These are phyloP conservation scores for Drosophila phalerata DNA, from an alignment of 2,888 invertebrate species.

Conservation along the genomic window DNA sequence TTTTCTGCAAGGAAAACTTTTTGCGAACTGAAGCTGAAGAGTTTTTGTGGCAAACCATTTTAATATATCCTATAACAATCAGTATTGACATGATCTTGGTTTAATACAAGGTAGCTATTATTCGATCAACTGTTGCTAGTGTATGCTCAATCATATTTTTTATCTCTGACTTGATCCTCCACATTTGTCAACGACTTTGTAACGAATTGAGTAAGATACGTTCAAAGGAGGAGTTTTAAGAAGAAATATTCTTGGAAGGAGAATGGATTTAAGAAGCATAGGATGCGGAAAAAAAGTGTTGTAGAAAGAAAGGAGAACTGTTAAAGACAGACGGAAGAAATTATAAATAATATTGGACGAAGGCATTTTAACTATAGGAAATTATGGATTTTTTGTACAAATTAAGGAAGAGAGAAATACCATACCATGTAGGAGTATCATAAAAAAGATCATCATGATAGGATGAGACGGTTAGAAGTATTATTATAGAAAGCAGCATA, in stretches of 20 bases:
- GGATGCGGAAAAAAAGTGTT: background rate
- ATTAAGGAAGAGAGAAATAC: no score
- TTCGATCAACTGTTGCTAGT: background rate
- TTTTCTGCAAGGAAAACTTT: background rate
- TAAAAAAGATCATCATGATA: no score
- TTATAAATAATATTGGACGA: background rate
- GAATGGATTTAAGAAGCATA: background rate
- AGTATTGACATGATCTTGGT: background rate
- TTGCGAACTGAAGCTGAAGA: background rate
- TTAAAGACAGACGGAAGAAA: background rate
- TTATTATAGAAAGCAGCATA: no score
- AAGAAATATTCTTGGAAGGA: background rate
- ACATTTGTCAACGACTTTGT: background rate
- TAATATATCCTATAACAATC: background rate
- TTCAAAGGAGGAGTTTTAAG: background rate
- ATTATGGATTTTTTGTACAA: no score
- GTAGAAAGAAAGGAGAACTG: background rate
- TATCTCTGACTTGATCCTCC: background rate
- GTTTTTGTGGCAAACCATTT: background rate
- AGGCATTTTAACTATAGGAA: background rate
- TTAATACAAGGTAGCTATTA: constrained; percentile 5
- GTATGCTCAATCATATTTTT: background rate
- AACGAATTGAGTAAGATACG: background rate
- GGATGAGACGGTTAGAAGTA: no score
- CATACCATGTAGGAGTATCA: background rate